phyloP scores from a whole-genome alignment of 2,888 invertebrate genomes.

The Oscheius sp. region DNA sequence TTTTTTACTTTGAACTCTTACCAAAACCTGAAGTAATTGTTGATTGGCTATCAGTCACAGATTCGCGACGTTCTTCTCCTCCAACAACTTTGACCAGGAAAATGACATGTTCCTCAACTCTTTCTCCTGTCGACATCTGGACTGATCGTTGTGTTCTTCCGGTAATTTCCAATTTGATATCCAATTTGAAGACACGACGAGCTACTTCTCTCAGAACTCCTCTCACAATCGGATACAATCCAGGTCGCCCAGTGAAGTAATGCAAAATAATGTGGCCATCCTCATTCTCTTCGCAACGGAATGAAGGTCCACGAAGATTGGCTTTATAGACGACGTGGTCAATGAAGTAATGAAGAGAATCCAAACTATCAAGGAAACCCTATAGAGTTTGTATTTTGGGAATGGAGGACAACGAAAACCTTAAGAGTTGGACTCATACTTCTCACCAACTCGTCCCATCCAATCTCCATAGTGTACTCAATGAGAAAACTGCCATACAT shows the following conservation, averaged over 20 bases:
- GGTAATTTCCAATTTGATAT: conserved; percentile 87
- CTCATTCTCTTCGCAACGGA: conserved; percentile 87
- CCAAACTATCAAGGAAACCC: conserved; percentile 93
- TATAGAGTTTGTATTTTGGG: conserved; percentile 16
- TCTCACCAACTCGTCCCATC: conserved; percentile 63
- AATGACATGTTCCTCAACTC: conserved; percentile 60
- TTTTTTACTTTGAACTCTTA: neutral
- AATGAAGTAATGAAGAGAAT: conserved; percentile 81
- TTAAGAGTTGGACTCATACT: conserved; percentile 63
- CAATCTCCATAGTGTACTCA: conserved; percentile 64
- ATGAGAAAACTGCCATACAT: conserved; percentile 62
- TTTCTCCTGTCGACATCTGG: conserved; percentile 57
- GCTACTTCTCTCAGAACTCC: conserved; percentile 97
- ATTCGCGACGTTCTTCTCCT: neutral
- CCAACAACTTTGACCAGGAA: conserved; percentile 38
- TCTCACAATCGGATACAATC: conserved; percentile 89
- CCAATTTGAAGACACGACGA: conserved; percentile 87
- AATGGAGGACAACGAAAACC: conserved; percentile 25
- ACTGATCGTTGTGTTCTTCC: conserved; percentile 79
- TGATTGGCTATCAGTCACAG: conserved; percentile 15
- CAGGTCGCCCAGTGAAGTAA: conserved; percentile 92
- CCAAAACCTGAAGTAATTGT: neutral
- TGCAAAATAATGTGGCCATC: conserved; percentile 89
- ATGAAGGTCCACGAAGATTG: conserved; percentile 78
- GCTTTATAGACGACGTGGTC: conserved; percentile 64